Evolutionary conservation across 2,113 vertebrate genomes (phyloP).

Genomic region (Gymnorhina tibicen): DNA sequence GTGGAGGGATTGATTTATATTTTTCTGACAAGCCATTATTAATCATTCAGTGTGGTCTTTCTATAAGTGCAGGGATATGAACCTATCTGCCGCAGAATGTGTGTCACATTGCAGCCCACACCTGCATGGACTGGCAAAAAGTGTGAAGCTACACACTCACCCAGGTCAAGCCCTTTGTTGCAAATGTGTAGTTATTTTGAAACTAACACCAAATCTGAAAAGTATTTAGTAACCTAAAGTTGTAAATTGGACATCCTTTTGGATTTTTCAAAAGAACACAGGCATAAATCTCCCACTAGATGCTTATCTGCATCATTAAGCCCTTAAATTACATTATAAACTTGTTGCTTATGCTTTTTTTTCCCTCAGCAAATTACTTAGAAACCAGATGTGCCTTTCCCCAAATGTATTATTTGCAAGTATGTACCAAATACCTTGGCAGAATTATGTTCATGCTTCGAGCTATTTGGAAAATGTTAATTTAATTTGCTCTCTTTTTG

Average conservation of each 20-base stretch:
- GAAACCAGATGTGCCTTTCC: not conserved
- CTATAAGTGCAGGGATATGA: not conserved
- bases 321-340: not conserved
- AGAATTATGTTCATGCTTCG: slow-evolving; percentile 16
- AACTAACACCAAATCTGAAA: not conserved
- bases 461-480: slow-evolving; percentile 41
- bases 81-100: not conserved
- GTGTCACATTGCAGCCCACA: not conserved
- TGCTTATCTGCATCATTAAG: slow-evolving; percentile 30
- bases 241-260: not conserved
- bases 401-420: not conserved
- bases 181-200: not conserved
- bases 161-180: not conserved
- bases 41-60: not conserved
- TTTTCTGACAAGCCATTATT: not conserved
- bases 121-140: not conserved
- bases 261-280: not conserved
- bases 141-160: not conserved
- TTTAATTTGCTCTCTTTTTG: slow-evolving; percentile 10
- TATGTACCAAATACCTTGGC: not conserved
- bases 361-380: not conserved
- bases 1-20: not conserved
- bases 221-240: not conserved
- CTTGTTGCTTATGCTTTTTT: not conserved
- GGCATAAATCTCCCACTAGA: slow-evolving; percentile 8